Evolutionary conservation across 2,797 vertebrate genomes (phyloP).

Genomic region (Cuculus canorus): DNA sequence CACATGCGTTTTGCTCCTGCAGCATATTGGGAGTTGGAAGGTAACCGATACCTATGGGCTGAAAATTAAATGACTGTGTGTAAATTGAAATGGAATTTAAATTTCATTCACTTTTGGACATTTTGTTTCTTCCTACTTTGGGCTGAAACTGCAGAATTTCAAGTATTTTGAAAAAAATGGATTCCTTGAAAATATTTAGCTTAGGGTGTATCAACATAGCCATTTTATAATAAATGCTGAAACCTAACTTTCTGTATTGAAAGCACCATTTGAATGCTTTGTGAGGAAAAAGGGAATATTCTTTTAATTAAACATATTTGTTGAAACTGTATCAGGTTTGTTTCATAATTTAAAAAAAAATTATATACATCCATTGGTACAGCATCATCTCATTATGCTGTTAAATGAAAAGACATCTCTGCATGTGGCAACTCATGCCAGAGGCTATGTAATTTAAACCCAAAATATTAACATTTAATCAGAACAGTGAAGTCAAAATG

Average conservation of each 20-base stretch:
- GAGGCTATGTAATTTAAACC: slow-evolving; percentile 18
- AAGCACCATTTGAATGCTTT: neutral
- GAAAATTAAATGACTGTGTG: neutral
- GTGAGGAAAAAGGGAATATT: neutral
- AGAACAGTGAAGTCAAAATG: slow-evolving; percentile 3
- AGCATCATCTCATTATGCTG: neutral
- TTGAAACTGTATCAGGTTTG: neutral
- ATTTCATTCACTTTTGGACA: neutral
- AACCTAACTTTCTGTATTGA: neutral
- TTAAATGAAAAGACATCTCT: slow-evolving; percentile 10
- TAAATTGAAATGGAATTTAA: neutral
- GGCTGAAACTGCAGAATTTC: neutral
- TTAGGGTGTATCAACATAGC: neutral
- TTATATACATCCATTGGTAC: neutral
- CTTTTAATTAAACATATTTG: neutral
- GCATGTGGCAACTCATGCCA: neutral
- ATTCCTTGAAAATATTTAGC: neutral
- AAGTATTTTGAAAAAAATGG: neutral
- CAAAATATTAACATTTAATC: slow-evolving; percentile 34
- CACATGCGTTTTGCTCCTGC: neutral
- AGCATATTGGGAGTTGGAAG: neutral
- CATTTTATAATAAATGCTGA: neutral
- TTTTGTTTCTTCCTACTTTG: neutral
- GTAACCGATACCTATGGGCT: neutral
- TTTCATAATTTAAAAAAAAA: neutral